Evolutionary conservation across 2,113 vertebrate species (phyloP).

Genomic region (Spea multiplicata): DNA sequence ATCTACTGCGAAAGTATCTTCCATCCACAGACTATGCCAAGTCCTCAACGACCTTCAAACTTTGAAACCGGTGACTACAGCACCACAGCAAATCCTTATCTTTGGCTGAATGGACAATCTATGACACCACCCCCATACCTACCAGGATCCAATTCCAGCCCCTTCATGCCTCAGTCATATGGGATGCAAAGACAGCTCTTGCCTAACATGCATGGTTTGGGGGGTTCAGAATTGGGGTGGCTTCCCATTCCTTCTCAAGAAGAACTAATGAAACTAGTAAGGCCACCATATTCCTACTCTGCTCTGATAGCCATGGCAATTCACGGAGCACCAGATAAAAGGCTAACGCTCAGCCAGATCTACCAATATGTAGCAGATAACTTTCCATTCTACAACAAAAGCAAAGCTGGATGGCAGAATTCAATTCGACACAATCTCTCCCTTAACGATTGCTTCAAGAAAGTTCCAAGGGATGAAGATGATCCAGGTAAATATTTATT

Average conservation of each 20-base stretch:
- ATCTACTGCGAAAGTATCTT: slow-evolving; percentile 94
- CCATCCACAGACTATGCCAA: slow-evolving; percentile 85
- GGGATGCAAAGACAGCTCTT: slow-evolving; percentile 89
- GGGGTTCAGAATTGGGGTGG: slow-evolving; percentile 87
- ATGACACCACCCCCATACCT: slow-evolving; percentile 82
- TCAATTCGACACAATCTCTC: slow-evolving; percentile 92
- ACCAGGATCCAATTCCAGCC: slow-evolving; percentile 69
- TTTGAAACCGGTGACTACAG: slow-evolving; percentile 86
- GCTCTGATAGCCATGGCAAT: slow-evolving; percentile 98
- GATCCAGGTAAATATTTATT: slow-evolving; percentile 81
- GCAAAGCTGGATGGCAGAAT: slow-evolving; percentile 96
- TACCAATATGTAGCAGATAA: slow-evolving; percentile 98
- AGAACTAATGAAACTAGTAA: slow-evolving; percentile 95
- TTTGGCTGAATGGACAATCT: slow-evolving; percentile 90
- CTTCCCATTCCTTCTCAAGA: slow-evolving; percentile 94
- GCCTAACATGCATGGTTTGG: slow-evolving; percentile 71
- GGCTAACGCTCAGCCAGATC: slow-evolving; percentile 95
- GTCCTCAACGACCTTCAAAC: slow-evolving; percentile 85
- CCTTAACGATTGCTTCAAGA: slow-evolving; percentile 95
- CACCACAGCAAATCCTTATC: slow-evolving; percentile 83
- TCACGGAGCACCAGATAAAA: slow-evolving; percentile 87
- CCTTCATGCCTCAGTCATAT: slow-evolving; percentile 90
- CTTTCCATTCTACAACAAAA: slow-evolving; percentile 98
- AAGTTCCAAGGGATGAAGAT: slow-evolving; percentile 93
- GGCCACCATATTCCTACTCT: slow-evolving; percentile 96